Evolutionary conservation across 1,140 invertebrate species (phyloP), one percentile per base, ranked within the genome.

Genomic region (Amyelois transitella): DNA sequence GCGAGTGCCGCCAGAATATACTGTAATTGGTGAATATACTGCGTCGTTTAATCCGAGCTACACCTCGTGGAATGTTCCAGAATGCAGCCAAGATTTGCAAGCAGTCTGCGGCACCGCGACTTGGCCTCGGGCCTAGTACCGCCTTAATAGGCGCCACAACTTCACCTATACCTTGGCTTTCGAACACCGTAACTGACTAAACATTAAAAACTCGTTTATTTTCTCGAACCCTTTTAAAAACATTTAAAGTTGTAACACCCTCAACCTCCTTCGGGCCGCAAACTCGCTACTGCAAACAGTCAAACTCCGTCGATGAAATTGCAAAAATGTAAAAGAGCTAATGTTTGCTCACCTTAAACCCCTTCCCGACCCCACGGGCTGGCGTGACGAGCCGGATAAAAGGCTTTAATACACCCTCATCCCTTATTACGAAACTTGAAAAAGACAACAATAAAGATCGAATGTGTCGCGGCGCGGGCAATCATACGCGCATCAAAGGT

Each of bases 271-370:
- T 73, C 49, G 48, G 18, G 55, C 14, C 58, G 60, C 59, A 77
- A 73, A 68, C 68, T 65, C 58, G 72, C 70, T 61, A 76, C 63
- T 82, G 83, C 85, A 81, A 83, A 67, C 66, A 76, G 75, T 78
- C 68, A 81, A 75, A 72, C 71, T 77, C 74, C 80, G 72, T 77
- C 62, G 74, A 74, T 84, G 84, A 87, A 86, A 87, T 87, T 87
- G 84, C 84, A 87, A 87, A 87, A 87, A 88, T 88, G 79, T 88
- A 81, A 88, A 88, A 82, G 84, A 88, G 84, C 81, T 88, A 88
- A 88, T 88, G 82, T 88, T 88, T 88, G 78, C 80, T 77, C 84
- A 88, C 84, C 84, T 87, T 87, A 83, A 86, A 87, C 84, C 84
- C 81, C 81, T 87, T 86, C 79, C 75, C 77, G 72, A 81, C 84